Conservation (phyloP, 2,888 invertebrate species). For the Eupithecia centaureata region DNA sequence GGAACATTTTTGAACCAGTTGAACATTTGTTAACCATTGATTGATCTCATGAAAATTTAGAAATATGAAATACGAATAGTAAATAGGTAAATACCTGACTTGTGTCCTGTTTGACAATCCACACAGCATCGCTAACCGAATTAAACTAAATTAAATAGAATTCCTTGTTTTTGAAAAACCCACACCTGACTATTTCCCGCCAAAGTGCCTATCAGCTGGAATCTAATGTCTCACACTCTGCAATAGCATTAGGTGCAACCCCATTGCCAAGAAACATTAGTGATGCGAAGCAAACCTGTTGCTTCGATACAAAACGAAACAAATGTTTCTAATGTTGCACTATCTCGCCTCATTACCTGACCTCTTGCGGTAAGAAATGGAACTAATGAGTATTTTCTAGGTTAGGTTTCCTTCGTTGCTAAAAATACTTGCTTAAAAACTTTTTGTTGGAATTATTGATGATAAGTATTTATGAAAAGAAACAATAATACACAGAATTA, state of each 20-base stretch:
- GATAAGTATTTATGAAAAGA: too few species aligned
- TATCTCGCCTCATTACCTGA: slow-evolving; percentile 29
- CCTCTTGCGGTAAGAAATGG: slow-evolving; percentile 23
- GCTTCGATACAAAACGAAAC: slow-evolving; percentile 12
- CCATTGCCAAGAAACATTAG: slow-evolving; percentile 30
- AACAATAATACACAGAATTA: too few species aligned
- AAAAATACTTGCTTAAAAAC: neutral
- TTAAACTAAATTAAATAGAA: too few species aligned
- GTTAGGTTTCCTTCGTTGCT: neutral
- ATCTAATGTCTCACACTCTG: slow-evolving; percentile 10
- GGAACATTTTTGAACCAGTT: neutral
- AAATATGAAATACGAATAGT: neutral
- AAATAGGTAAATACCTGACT: too few species aligned
- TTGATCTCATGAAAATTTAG: neutral
- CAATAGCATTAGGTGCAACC: slow-evolving; percentile 13
- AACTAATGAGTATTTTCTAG: slow-evolving; percentile 17
- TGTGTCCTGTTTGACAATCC: too few species aligned
- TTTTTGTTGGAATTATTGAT: neutral
- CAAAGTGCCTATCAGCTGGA: neutral
- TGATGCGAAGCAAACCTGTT: slow-evolving; percentile 29
- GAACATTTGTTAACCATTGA: neutral
- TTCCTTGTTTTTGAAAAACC: neutral
- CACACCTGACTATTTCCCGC: neutral
- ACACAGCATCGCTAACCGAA: too few species aligned
- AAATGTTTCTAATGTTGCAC: slow-evolving; percentile 20